Conservation (phyloP, 2,113 vertebrate genomes). For the Cebidichthys violaceus region DNA sequence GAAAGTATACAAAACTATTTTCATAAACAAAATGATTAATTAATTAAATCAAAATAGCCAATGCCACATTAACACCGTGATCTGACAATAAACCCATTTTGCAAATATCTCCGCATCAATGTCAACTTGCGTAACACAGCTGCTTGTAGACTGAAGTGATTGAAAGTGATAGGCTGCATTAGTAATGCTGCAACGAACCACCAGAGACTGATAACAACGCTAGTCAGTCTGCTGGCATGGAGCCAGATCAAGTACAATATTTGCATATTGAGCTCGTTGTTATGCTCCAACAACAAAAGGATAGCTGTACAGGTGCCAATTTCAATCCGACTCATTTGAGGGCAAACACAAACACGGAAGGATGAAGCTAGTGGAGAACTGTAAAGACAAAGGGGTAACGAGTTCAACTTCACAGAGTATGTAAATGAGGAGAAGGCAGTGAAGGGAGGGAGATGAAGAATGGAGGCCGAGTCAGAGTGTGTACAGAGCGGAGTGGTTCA, state of each 20-base stretch:
- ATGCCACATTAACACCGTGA: background rate
- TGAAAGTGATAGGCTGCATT: background rate
- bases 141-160: background rate
- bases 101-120: background rate
- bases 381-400: background rate
- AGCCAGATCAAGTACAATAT: background rate
- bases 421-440: background rate
- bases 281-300: background rate
- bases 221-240: background rate
- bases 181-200: background rate
- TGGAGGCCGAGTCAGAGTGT: constrained; percentile 1
- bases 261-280: background rate
- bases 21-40: background rate
- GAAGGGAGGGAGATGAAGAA: constrained; percentile 11
- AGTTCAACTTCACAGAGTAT: constrained; percentile 2
- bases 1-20: background rate
- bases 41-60: background rate
- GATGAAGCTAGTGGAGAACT: background rate
- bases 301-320: background rate
- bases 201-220: background rate
- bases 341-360: background rate
- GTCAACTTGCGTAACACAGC: background rate
- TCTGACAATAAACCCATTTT: background rate
- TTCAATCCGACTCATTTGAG: background rate
- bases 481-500: constrained; percentile 38